Conservation (phyloP, 2,113 vertebrate genomes). For the Xenopus tropicalis region UCB_Xtro_10.0 CM004449.2:99915001-99915500, state of each 20-base stretch:
- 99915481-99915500: too few species aligned
- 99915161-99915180: conserved; percentile 6
- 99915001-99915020: background rate
- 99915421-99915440: too few species aligned
- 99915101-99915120: conserved; percentile 3
- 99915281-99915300: background rate
- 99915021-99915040: conserved; percentile 3
- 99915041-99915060: background rate
- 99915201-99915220: conserved; percentile 4
- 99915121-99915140: background rate
- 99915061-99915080: conserved; percentile 1
- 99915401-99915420: too few species aligned
- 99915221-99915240: background rate
- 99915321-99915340: too few species aligned
- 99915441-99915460: too few species aligned
- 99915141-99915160: conserved; percentile 6
- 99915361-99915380: too few species aligned
- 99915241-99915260: conserved; percentile 4
- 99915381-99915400: too few species aligned
- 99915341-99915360: too few species aligned
- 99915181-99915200: conserved; percentile 5
- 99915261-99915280: background rate
- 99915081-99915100: conserved; percentile 1
- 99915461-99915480: too few species aligned
- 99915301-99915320: too few species aligned